These are phyloP conservation scores for Trachelipus rathkii DNA, from an alignment of 1,140 invertebrate genomes.

Conservation along the genomic window DNA sequence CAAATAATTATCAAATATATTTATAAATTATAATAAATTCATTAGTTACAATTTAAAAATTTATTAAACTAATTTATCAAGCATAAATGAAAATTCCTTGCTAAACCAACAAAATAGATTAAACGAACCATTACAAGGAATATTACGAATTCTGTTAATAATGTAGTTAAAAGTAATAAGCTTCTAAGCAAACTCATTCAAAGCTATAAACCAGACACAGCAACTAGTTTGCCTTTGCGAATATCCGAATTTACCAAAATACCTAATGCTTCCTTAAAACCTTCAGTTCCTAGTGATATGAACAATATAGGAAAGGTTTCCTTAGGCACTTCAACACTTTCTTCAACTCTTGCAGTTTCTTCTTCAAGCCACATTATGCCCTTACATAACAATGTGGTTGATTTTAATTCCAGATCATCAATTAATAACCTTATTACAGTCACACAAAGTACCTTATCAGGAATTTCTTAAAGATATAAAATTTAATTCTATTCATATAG, in stretches of 20 bases:
- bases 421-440: not conserved
- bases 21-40: too few relatives aligned
- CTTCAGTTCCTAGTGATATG: not conserved
- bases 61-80: too few relatives aligned
- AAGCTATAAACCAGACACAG: constrained; percentile 1
- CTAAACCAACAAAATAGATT: too few relatives aligned
- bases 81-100: too few relatives aligned
- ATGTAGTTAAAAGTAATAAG: not conserved
- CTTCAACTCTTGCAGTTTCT: not conserved
- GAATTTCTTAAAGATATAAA: too few relatives aligned
- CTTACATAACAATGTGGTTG: not conserved
- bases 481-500: too few relatives aligned
- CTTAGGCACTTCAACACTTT: not conserved
- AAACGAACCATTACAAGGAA: too few relatives aligned
- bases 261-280: not conserved
- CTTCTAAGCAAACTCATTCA: not conserved
- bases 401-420: not conserved
- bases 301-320: not conserved
- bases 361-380: not conserved
- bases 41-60: too few relatives aligned
- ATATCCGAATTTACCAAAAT: constrained; percentile 1
- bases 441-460: not conserved
- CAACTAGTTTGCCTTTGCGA: not conserved
- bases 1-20: too few relatives aligned
- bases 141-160: not conserved